phyloP scores from a whole-genome alignment of 1,140 invertebrate species.

The Bombus consobrinus region DNA sequence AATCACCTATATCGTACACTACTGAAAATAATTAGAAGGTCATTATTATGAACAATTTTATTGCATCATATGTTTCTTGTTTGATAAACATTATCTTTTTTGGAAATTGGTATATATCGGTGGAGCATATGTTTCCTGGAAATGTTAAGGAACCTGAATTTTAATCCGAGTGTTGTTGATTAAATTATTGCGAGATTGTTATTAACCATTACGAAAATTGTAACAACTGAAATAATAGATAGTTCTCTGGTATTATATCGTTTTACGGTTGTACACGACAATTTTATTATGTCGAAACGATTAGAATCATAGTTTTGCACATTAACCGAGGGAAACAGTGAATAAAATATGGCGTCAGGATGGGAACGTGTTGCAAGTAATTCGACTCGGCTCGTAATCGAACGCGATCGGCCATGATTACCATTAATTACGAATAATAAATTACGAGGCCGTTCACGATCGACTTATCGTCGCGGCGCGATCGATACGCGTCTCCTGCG shows the following conservation, averaged over 20 bases:
- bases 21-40: too few relatives aligned
- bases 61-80: too few relatives aligned
- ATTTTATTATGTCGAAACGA: not conserved
- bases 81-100: too few relatives aligned
- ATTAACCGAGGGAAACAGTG: not conserved
- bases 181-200: not conserved
- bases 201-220: not conserved
- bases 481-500: constrained; percentile 10
- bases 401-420: constrained; percentile 11
- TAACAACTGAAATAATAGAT: not conserved
- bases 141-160: too few relatives aligned
- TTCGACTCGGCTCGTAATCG: not conserved
- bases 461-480: constrained; percentile 8
- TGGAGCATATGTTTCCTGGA: too few relatives aligned
- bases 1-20: too few relatives aligned
- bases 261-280: not conserved
- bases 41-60: too few relatives aligned
- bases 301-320: not conserved
- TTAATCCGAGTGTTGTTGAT: too few relatives aligned
- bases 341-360: not conserved
- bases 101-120: too few relatives aligned
- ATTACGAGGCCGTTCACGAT: constrained; percentile 3
- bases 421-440: constrained; percentile 25
- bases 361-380: not conserved
- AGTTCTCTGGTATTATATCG: not conserved